Percentiles rank a stretch among this genome's conserved stretches.
Evolutionary conservation across 2,797 vertebrate species (phyloP).

Genomic region (Xenops minutus): DNA sequence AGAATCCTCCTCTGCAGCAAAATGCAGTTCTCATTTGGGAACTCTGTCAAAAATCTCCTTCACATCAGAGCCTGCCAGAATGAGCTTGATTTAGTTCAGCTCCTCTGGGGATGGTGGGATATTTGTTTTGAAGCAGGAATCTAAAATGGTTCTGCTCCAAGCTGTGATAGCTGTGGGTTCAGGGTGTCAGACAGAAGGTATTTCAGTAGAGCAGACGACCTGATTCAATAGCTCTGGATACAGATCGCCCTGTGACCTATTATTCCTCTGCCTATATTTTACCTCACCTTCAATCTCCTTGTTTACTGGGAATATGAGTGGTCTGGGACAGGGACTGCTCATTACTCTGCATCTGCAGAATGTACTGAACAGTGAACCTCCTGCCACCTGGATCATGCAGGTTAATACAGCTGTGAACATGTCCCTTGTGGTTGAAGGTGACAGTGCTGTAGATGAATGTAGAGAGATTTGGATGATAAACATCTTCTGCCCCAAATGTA

Average conservation of each 20-base stretch:
- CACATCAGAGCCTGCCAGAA: neutral
- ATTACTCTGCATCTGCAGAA: neutral
- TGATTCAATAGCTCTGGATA: neutral
- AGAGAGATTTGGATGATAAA: neutral
- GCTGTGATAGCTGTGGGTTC: neutral
- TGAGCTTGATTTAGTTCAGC: neutral
- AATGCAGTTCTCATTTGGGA: neutral
- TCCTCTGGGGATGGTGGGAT: neutral
- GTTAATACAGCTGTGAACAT: neutral
- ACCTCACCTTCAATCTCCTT: neutral
- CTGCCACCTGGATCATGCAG: neutral
- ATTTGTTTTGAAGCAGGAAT: neutral
- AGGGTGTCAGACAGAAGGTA: neutral
- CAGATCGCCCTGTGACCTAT: neutral
- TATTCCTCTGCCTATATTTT: neutral
- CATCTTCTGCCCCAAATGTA: neutral
- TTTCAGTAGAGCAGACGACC: neutral
- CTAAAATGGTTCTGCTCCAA: neutral
- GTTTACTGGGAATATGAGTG: neutral
- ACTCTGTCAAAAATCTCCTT: neutral
- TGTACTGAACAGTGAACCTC: neutral
- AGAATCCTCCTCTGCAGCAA: slow-evolving; percentile 28
- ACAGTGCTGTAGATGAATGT: neutral
- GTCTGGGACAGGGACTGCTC: neutral
- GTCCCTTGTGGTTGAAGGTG: neutral